Base-by-base conservation (phyloP, 2,888 invertebrate species). In the Notodonta ziczac region DNA sequence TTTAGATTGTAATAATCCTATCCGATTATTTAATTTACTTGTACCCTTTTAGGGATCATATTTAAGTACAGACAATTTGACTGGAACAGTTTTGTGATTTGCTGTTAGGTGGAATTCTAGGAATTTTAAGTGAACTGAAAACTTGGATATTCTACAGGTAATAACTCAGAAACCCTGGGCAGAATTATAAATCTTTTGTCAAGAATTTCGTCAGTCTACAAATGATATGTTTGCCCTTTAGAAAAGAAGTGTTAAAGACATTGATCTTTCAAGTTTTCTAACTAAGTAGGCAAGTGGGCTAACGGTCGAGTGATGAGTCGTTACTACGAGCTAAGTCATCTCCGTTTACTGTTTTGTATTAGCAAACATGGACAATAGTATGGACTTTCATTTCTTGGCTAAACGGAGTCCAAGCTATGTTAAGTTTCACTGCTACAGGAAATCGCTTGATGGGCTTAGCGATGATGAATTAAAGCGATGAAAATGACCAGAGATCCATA, bases 231-330 rank as follows among this genome's bases (percentile, higher is more conserved):
- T 16, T 51, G 16, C 51, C 16, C 32, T 13, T 32, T 6, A 35
- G 53, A n/a, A 53, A 53, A n/a, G 32, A 35, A 35, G 35, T 32
- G 32, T 24, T 52, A 52, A 50, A 14, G 9, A 40, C 40, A 40
- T 40, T 55, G 55, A 40, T 55, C 7, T 39, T 32, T 52, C 32
- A 55, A n/a, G 2, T 55, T 39, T 55, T 55, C 40, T 40, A 55
- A 14, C 14, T 10, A 39, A 40, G 40, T 55, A 40, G 55, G 55
- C 7, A 55, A 40, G 40, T 55, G 40, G 39, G 55, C 9, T 55
- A 55, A 55, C 55, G 55, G 55, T 5, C 52, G 32, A 52, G 52
- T 52, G 52, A 52, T 52, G 32, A 32, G 52, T 52, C 52, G 52
- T 52, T 52, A 35, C 52, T 52, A 32, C 24, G 32, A 52, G 52